Evolutionary conservation across 1,140 invertebrate genomes (phyloP).

Genomic region (Polypedilum pembai): DNA sequence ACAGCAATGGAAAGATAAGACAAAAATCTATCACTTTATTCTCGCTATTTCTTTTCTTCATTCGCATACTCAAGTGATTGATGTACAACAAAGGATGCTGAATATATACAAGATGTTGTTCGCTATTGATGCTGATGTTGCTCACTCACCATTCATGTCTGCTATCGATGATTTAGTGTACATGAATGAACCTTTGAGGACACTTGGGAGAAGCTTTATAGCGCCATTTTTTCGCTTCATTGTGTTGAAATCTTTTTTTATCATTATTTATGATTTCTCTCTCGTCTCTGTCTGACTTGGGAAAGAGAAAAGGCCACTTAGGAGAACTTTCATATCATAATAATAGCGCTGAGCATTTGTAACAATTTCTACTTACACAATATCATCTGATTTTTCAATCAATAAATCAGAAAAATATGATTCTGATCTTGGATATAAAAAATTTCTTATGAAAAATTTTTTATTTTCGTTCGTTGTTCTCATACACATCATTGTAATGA

Average conservation of each 20-base stretch:
- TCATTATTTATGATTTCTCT: neutral
- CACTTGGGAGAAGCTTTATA: neutral
- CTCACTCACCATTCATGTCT: neutral
- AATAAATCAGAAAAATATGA: no score
- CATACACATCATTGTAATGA: no score
- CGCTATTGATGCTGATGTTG: conserved; percentile 2
- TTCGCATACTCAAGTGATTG: neutral
- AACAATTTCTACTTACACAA: no score
- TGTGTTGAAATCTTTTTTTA: neutral
- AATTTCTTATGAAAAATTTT: no score
- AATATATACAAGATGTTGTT: conserved; percentile 2
- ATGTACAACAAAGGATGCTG: neutral
- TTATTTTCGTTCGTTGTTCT: no score
- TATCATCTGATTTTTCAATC: no score
- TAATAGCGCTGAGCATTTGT: no score
- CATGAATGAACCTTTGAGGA: neutral
- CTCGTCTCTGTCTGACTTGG: neutral
- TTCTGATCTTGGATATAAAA: no score
- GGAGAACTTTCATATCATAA: no score
- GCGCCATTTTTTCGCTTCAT: neutral
- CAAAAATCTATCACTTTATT: neutral
- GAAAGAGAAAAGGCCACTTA: no score
- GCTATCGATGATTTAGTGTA: neutral
- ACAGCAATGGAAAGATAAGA: no score
- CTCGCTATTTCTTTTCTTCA: neutral